Conservation (phyloP, 2,888 invertebrate species). For the Zygaena filipendulae region DNA sequence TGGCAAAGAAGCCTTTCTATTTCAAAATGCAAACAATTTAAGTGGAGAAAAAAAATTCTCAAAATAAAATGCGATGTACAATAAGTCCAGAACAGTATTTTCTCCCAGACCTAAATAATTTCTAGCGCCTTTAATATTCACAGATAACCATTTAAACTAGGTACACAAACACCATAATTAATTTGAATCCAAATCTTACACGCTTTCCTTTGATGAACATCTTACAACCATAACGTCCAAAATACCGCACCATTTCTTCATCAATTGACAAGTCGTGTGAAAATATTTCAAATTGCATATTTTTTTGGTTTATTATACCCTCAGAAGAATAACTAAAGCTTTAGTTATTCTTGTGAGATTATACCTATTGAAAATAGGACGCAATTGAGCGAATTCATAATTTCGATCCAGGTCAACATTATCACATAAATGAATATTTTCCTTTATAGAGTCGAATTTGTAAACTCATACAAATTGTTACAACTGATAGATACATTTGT, state of each 20-base stretch:
- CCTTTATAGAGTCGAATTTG: constrained; percentile 8
- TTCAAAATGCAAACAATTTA: background rate
- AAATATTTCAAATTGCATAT: constrained; percentile 7
- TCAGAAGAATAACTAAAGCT: too few relatives aligned
- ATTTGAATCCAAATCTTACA: constrained; percentile 10
- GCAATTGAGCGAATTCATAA: constrained; percentile 7
- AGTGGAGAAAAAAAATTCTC: background rate
- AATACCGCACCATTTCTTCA: constrained; percentile 3
- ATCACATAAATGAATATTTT: constrained; percentile 8
- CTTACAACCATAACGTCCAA: constrained; percentile 7
- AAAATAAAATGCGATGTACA: background rate
- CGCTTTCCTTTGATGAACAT: constrained; percentile 7
- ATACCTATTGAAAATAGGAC: constrained; percentile 8
- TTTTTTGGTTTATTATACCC: constrained; percentile 7
- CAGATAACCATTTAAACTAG: constrained; percentile 7
- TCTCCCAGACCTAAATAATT: background rate
- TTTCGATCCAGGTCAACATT: constrained; percentile 7
- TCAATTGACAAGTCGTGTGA: constrained; percentile 7
- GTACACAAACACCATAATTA: constrained; percentile 6
- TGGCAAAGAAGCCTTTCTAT: background rate
- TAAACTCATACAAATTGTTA: constrained; percentile 1
- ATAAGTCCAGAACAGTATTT: background rate
- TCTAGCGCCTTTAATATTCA: background rate
- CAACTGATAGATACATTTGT: too few relatives aligned
- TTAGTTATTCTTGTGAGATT: too few relatives aligned